Conservation (phyloP, 2,797 vertebrate genomes). For the Onychomys leucogaster region DNA sequence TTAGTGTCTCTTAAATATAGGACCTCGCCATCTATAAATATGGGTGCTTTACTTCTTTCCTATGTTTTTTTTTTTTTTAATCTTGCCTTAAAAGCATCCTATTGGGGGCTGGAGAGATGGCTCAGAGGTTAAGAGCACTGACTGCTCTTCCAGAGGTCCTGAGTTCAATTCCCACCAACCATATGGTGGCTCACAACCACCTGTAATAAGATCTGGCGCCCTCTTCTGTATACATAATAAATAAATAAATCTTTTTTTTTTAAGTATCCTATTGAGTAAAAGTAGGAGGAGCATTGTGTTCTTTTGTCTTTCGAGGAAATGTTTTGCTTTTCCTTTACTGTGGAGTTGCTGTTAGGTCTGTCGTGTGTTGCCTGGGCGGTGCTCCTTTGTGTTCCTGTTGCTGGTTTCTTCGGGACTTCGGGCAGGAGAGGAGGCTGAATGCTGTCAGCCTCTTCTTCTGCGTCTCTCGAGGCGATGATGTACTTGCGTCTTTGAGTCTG, state of each 20-base stretch:
- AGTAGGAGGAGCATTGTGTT: background rate
- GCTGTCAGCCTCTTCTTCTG: background rate
- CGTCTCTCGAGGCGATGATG: background rate
- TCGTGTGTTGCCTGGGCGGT: background rate
- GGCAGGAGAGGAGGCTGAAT: background rate
- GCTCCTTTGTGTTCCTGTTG: background rate
- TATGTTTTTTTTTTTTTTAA: background rate
- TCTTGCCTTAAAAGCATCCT: too few relatives aligned
- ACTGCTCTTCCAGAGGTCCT: too few relatives aligned
- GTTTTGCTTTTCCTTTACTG: background rate
- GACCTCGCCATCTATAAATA: background rate
- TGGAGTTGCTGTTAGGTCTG: background rate
- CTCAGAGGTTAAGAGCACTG: too few relatives aligned
- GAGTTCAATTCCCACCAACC: too few relatives aligned
- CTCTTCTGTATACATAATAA: too few relatives aligned
- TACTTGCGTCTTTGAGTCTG: background rate
- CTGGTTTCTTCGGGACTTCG: background rate
- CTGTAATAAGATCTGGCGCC: too few relatives aligned
- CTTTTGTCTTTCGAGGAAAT: background rate
- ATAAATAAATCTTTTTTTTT: too few relatives aligned
- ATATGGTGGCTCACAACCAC: too few relatives aligned
- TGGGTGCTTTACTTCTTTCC: background rate
- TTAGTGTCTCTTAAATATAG: background rate
- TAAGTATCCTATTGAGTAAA: background rate
- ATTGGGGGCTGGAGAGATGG: too few relatives aligned